Conservation (phyloP, 1,140 invertebrate genomes). For the Hestina assimilis region DNA sequence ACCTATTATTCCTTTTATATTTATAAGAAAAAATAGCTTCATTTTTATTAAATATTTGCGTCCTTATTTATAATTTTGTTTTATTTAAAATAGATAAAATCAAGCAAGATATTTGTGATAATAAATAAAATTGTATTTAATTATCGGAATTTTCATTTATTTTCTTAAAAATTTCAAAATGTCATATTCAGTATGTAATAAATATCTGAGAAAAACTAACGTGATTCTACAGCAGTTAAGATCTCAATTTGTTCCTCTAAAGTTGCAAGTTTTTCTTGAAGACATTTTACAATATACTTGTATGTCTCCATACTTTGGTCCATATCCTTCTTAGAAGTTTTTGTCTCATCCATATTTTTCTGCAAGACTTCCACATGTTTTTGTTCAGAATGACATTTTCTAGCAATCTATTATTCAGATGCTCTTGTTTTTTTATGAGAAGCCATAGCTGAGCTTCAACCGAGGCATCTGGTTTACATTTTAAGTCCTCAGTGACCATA, state of each 20-base stretch:
- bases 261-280: constrained; percentile 70
- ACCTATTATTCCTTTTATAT: constrained; percentile 1
- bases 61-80: neutral
- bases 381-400: constrained; percentile 48
- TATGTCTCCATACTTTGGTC: constrained; percentile 52
- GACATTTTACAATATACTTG: constrained; percentile 65
- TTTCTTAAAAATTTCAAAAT: neutral
- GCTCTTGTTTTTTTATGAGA: constrained; percentile 62
- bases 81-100: neutral
- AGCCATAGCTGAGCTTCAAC: constrained; percentile 55
- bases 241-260: constrained; percentile 71
- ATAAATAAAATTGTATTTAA: neutral
- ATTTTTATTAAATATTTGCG: neutral
- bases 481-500: constrained; percentile 50
- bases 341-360: constrained; percentile 45
- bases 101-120: neutral
- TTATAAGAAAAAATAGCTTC: neutral
- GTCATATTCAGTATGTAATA: neutral
- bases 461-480: constrained; percentile 46
- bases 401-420: constrained; percentile 50
- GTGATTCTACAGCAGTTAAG: constrained; percentile 59
- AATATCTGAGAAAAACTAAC: constrained; percentile 33
- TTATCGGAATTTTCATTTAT: no score
- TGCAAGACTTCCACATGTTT: constrained; percentile 52
- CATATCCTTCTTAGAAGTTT: constrained; percentile 41